A percentile compares a stretch with the other conserved stretches of the same genome.
phyloP scores from a whole-genome alignment of 2,113 vertebrate genomes.

The Carlito syrichta region DNA sequence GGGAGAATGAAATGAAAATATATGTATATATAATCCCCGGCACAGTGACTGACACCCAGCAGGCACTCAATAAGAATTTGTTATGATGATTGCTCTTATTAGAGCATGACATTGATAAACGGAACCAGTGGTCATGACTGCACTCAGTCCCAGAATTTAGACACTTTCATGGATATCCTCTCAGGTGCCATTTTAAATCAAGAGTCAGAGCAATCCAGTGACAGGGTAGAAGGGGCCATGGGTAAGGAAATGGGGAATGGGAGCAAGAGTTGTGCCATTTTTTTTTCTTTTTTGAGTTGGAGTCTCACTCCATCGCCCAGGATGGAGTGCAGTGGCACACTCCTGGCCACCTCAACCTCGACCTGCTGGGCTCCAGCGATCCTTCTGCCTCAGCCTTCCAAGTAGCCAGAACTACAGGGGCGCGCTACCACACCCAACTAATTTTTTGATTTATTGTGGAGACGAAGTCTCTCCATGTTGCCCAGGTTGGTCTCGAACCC shows the following conservation, averaged over 20 bases:
- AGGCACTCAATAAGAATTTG: not conserved
- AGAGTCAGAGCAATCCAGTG: not conserved
- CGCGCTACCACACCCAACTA: too few relatives aligned
- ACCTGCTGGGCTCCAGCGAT: too few relatives aligned
- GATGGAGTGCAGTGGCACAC: too few relatives aligned
- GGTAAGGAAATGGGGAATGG: not conserved
- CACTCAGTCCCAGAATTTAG: not conserved
- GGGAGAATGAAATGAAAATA: not conserved
- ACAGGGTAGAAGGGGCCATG: not conserved
- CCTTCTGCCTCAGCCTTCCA: too few relatives aligned
- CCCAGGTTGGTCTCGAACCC: too few relatives aligned
- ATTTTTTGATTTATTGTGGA: too few relatives aligned
- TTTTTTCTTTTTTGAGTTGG: too few relatives aligned
- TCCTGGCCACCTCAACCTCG: too few relatives aligned
- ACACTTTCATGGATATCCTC: not conserved
- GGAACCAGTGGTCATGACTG: not conserved
- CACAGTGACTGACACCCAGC: not conserved
- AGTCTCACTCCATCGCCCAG: too few relatives aligned
- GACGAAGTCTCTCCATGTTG: too few relatives aligned
- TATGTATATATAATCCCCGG: not conserved
- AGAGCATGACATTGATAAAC: not conserved
- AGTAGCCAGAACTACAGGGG: too few relatives aligned
- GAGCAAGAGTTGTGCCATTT: not conserved
- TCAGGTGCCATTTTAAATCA: not conserved
- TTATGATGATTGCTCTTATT: not conserved